Conservation (phyloP, 1,140 invertebrate species). For the Phymastichus coffea region DNA sequence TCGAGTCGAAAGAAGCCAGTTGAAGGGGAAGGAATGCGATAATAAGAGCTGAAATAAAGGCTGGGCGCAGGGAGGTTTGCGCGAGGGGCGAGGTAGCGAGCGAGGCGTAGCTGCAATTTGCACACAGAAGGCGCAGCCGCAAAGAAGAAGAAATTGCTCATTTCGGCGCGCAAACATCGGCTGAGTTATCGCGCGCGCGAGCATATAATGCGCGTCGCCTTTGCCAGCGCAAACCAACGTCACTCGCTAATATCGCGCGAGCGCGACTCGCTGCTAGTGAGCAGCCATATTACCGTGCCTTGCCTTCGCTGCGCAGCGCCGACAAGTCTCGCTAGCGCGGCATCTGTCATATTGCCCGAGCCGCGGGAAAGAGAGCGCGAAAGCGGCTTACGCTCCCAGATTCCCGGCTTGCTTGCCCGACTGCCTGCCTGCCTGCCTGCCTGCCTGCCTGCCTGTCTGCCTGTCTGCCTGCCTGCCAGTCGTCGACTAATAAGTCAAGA, state of each 20-base stretch:
- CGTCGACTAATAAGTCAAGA: conserved; percentile 18
- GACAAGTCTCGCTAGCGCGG: background rate
- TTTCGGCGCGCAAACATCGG: conserved; percentile 10
- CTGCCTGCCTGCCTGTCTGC: too few relatives aligned
- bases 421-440: background rate
- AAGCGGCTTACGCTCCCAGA: too few relatives aligned
- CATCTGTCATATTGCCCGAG: too few relatives aligned
- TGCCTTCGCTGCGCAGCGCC: background rate
- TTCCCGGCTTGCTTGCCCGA: background rate
- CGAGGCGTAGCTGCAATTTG: background rate
- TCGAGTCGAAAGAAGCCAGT: too few relatives aligned
- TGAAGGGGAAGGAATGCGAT: too few relatives aligned
- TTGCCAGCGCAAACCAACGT: background rate
- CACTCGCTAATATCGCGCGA: background rate
- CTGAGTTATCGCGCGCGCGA: conserved; percentile 11
- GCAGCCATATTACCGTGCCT: background rate
- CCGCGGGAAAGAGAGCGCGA: too few relatives aligned
- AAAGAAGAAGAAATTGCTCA: conserved; percentile 3
- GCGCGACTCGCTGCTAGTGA: background rate
- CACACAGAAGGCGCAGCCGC: background rate
- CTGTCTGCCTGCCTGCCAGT: background rate
- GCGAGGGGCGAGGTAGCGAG: too few relatives aligned
- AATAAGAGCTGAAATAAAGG: too few relatives aligned
- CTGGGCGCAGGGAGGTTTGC: too few relatives aligned
- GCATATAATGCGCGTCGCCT: background rate